Evolutionary conservation across 2,888 invertebrate genomes (phyloP).

Genomic region (Cryptus armator): DNA sequence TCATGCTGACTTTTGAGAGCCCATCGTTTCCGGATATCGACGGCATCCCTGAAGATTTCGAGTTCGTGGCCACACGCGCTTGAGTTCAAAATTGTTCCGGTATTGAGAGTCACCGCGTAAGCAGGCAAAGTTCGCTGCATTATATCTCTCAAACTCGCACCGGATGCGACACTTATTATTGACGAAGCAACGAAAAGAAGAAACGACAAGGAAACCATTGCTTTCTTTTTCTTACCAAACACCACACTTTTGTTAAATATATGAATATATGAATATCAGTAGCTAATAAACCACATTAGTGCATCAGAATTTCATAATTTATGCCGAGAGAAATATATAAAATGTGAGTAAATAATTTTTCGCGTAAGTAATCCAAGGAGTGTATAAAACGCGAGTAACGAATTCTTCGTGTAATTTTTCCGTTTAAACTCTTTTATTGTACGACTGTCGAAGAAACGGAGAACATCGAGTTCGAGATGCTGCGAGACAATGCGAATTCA

Average conservation of each 20-base stretch:
- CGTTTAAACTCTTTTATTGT: not conserved
- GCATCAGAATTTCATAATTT: not conserved
- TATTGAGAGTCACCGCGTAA: slow-evolving; percentile 75
- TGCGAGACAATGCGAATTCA: too few species aligned
- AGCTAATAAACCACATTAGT: not conserved
- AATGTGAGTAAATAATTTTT: too few species aligned
- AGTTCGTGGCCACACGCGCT: slow-evolving; percentile 84
- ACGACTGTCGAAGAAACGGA: not conserved
- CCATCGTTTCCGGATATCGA: slow-evolving; percentile 85
- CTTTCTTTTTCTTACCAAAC: not conserved
- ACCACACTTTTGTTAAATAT: not conserved
- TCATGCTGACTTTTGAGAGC: slow-evolving; percentile 86
- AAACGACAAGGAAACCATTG: not conserved
- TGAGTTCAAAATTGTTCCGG: slow-evolving; percentile 67
- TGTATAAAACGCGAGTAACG: not conserved
- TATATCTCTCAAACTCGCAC: slow-evolving; percentile 60
- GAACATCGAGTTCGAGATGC: slow-evolving; percentile 36
- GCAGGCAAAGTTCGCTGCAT: slow-evolving; percentile 75
- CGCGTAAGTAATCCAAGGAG: too few species aligned
- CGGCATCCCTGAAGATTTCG: slow-evolving; percentile 83
- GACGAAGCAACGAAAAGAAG: slow-evolving; percentile 7
- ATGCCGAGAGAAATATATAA: not conserved
- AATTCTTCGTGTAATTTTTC: not conserved
- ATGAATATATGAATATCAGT: not conserved
- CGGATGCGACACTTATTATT: not conserved